Base-by-base conservation (phyloP, 2,888 invertebrate species). In the Carcina quercana region DNA sequence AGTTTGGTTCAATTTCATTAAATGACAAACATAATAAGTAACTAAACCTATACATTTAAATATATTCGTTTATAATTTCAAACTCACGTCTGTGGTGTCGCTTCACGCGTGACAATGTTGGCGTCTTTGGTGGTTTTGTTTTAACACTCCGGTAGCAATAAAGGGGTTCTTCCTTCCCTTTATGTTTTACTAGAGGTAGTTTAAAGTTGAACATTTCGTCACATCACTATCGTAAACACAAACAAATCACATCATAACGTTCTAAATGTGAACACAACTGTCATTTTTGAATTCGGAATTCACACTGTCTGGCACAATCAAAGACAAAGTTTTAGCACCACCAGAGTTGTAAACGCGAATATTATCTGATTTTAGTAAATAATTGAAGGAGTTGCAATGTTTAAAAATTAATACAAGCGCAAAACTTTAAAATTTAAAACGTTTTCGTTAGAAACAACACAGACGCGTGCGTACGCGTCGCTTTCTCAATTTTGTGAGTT, bases 101-200 rank as follows among this genome's bases (percentile, higher is more conserved):
- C 46, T 74, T 85, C 50, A 67, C 74, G 38, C 85, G 80, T 13
- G 86, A 83, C 49, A 69, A 51, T 30, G 82, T 73, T 29, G 87
- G 87, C 24, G 86, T 87, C 59, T 85, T 87, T 8, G 87, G 86
- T 17, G 86, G 87, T 56, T 86, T 87, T 34, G 75, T 79, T 52
- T 82, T 79, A 21, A 85, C 80, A 43, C 72, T 72, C 35, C 68
- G 67, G 45, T 83, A 78, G 55, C 82, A 84, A 37, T 86, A 74
- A 22, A 85, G 58, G 52, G 85, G 85, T 47, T 82, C 86, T 21
- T 85, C 83, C 48, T 85, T 82, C 33, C 63, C 59, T 47, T 72
- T 73, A 44, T 62, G 59, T 46, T 86, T 78, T 43, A 87, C 59
- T 43, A 76, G 72, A 20, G 85, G 75, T 43, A 86, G 58, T 60